Evolutionary conservation across 2,888 invertebrate species (phyloP).

Genomic region (Allolobophora icterica): DNA sequence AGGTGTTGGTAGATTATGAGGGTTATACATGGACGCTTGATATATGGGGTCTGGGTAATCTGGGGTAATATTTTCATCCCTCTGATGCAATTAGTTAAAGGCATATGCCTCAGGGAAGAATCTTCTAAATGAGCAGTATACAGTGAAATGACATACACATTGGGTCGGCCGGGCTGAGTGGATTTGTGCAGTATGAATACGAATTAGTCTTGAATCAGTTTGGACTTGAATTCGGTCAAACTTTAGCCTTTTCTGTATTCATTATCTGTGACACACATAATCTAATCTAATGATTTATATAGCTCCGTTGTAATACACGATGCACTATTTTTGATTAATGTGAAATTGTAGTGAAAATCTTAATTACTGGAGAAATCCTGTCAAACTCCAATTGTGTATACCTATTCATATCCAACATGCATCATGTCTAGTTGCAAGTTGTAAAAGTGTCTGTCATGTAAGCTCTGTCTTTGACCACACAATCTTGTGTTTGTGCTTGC

Average conservation of each 20-base stretch:
- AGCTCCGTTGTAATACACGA: too few relatives aligned
- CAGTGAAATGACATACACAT: background rate
- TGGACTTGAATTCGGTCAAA: background rate
- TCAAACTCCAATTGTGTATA: background rate
- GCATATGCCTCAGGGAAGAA: background rate
- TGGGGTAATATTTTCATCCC: background rate
- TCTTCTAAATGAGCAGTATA: background rate
- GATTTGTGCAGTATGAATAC: background rate
- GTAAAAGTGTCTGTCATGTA: too few relatives aligned
- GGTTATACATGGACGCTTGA: background rate
- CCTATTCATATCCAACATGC: too few relatives aligned
- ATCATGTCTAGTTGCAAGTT: too few relatives aligned
- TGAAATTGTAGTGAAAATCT: background rate
- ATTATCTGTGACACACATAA: background rate
- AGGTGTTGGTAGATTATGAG: background rate
- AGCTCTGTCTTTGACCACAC: too few relatives aligned
- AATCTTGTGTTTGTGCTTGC: too few relatives aligned
- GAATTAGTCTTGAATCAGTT: background rate
- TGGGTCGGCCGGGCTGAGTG: background rate
- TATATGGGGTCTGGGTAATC: background rate
- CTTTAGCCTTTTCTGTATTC: background rate
- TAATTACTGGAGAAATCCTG: background rate
- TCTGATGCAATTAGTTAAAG: background rate
- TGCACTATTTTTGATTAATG: background rate
- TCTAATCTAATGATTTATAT: too few relatives aligned